These are phyloP conservation scores for Epinephelus awoara DNA, from an alignment of 2,797 vertebrate genomes.

Conservation along the genomic window DNA sequence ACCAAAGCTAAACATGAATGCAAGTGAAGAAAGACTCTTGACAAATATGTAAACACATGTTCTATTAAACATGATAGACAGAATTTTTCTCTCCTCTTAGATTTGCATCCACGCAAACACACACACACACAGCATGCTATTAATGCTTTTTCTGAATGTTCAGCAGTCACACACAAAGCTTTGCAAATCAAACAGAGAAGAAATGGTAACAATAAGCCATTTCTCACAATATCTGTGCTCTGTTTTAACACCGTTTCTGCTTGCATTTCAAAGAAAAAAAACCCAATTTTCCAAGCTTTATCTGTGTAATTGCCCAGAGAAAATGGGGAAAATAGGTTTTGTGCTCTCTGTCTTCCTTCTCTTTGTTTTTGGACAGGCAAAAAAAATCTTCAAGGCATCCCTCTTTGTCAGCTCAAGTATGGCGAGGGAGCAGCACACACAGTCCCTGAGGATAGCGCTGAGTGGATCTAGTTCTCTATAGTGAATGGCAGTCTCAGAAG, in stretches of 20 bases:
- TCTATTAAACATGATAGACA: slow-evolving; percentile 4
- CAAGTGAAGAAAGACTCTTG: slow-evolving; percentile 16
- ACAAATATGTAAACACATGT: slow-evolving; percentile 30
- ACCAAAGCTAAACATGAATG: slow-evolving; percentile 22
- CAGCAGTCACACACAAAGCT: slow-evolving; percentile 34
- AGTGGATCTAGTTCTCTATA: slow-evolving; percentile 50
- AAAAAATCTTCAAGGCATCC: slow-evolving; percentile 64
- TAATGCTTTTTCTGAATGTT: slow-evolving; percentile 8
- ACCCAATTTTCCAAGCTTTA: slow-evolving; percentile 62
- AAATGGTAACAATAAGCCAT: slow-evolving; percentile 56
- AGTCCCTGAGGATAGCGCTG: slow-evolving; percentile 45
- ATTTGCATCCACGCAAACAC: neutral
- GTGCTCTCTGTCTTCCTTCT: slow-evolving; percentile 58
- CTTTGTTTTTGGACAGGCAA: slow-evolving; percentile 70
- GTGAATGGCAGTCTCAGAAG: slow-evolving; percentile 47
- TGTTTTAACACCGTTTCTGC: slow-evolving; percentile 66
- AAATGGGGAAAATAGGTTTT: slow-evolving; percentile 71
- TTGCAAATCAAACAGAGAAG: slow-evolving; percentile 52
- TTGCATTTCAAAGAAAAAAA: slow-evolving; percentile 65
- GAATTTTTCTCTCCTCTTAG: neutral
- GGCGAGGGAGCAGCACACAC: slow-evolving; percentile 48
- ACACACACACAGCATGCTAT: neutral
- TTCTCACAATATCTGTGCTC: slow-evolving; percentile 55
- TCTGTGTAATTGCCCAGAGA: slow-evolving; percentile 77
- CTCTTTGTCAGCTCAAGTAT: slow-evolving; percentile 69